These are phyloP conservation scores for Nemapogon koenigi DNA, from an alignment of 2,888 invertebrate genomes.

Conservation along the genomic window DNA sequence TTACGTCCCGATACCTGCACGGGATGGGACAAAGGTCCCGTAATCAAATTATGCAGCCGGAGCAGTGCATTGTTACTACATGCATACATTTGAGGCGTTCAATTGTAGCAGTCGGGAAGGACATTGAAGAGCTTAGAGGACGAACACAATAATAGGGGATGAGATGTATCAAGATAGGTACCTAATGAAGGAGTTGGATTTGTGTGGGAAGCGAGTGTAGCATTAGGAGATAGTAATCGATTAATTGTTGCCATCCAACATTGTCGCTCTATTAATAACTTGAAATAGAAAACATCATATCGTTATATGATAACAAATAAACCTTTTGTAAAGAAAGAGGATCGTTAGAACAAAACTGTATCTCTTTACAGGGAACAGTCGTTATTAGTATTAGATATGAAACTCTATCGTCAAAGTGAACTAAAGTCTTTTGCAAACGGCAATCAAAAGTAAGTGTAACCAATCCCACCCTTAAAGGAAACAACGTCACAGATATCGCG, in stretches of 20 bases:
- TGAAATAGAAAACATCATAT: too few relatives aligned
- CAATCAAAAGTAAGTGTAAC: conserved; percentile 37
- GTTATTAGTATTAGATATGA: conserved; percentile 27
- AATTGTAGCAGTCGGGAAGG: conserved; percentile 49
- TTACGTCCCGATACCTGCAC: conserved; percentile 60
- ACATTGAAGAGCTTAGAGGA: conserved; percentile 44
- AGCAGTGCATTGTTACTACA: conserved; percentile 49
- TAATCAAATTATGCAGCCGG: conserved; percentile 65
- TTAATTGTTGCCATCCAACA: conserved; percentile 63
- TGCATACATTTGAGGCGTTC: conserved; percentile 58
- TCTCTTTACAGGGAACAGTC: conserved; percentile 2
- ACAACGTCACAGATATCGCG: conserved; percentile 50
- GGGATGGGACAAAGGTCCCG: conserved; percentile 43
- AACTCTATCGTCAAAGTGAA: conserved; percentile 43
- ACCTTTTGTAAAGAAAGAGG: not conserved
- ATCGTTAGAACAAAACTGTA: not conserved
- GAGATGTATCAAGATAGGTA: conserved; percentile 42
- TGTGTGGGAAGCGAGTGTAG: conserved; percentile 59
- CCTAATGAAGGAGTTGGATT: conserved; percentile 38
- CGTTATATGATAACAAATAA: too few relatives aligned
- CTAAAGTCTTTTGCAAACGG: conserved; percentile 22
- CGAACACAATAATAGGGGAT: conserved; percentile 40
- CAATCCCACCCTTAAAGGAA: conserved; percentile 54
- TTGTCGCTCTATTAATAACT: too few relatives aligned
- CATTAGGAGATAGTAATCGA: conserved; percentile 53